Evolutionary conservation across 1,140 invertebrate genomes (phyloP), one percentile per base, ranked within the genome.

Genomic region (Acromyrmex echinatior): DNA sequence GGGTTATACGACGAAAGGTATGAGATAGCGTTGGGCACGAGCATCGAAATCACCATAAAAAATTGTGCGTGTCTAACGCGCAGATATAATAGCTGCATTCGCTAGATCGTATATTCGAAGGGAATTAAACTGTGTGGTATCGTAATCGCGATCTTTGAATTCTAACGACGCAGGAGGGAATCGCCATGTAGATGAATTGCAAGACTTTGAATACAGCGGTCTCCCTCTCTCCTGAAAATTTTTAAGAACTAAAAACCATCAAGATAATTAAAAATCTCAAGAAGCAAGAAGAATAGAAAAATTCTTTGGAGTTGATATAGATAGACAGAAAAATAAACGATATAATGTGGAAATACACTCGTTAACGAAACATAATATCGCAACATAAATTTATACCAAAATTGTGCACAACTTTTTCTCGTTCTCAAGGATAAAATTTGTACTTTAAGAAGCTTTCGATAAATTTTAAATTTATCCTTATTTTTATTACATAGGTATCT

Each of bases 21-120:
- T 28, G 63, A 78, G 88, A 91, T 80, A 79, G 70, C 86, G 88
- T 87, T 82, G 86, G 65, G 71, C 80, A 68, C 80, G 70, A 86
- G 91, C 92, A 91, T 93, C 92, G 93, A 94, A 94, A 94, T 93
- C 93, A 92, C 91, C 90, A 93, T 93, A 93, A 94, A 93, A 94
- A 94, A 90, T 91, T 86, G 77, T 18, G 86, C 84, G 66, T 86
- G 68, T 86, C 88, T 88, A 78, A 84, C 51, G 45, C 58, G 58
- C 25, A 31, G 16, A 74, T 76, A 74, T 76, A 35, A 62, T 73
- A 82, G 53, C 18, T 31, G 18, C 39, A 31, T 12, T 77, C 56
- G 73, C 12, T n/a, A 14, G 62, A 81, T 80, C 66, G 78, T 77
- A 63, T 82, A 91, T 87, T 89, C 66, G 39, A 63, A 79, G 62